phyloP scores from a whole-genome alignment of 2,113 vertebrate genomes.

The Pampusana beccarii region DNA sequence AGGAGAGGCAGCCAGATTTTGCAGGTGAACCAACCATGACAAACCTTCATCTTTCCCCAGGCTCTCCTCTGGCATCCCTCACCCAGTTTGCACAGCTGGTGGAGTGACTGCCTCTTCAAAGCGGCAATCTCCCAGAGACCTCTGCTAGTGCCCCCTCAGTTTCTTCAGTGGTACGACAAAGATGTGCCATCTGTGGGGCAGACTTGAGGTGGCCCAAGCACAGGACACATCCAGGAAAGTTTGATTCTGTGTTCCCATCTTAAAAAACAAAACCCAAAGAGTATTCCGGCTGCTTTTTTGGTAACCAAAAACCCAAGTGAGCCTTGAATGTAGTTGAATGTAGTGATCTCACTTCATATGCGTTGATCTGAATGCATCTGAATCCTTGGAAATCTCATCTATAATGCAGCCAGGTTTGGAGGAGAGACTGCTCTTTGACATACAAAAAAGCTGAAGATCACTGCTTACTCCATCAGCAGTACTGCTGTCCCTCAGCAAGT shows the following conservation, averaged over 20 bases:
- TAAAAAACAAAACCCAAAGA: background rate
- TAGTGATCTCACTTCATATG: background rate
- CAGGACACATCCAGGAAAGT: background rate
- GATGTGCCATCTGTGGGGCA: background rate
- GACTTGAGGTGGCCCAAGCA: background rate
- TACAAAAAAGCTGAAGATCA: background rate
- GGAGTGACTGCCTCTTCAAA: background rate
- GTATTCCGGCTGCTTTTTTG: background rate
- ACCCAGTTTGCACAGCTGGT: background rate
- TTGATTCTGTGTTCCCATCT: background rate
- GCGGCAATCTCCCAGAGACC: background rate
- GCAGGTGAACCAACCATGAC: background rate
- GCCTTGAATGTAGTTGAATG: background rate
- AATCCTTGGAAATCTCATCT: background rate
- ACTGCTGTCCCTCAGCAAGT: background rate
- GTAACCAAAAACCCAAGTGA: background rate
- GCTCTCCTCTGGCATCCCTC: background rate
- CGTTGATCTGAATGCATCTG: background rate
- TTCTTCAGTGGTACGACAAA: background rate
- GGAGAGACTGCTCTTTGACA: background rate
- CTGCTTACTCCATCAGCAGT: background rate
- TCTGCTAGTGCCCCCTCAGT: background rate
- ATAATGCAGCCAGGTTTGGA: background rate
- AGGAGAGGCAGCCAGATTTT: background rate
- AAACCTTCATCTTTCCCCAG: rapidly evolving